A percentile compares a stretch with the other conserved stretches of the same genome.
phyloP scores from a whole-genome alignment of 2,113 vertebrate species.

The Todiramphus chloris region DNA sequence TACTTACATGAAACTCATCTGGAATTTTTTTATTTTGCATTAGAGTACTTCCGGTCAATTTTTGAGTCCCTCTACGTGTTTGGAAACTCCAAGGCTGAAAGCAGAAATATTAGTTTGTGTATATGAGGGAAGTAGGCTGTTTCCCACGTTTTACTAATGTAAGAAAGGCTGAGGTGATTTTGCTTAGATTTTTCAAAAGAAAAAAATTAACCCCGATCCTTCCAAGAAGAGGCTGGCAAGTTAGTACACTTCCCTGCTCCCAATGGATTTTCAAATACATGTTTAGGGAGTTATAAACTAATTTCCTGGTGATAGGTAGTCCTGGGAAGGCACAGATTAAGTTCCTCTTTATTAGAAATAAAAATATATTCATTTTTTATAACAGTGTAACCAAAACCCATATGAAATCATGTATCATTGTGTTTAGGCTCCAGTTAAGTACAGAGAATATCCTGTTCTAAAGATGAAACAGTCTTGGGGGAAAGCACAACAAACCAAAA shows the following conservation, averaged over 20 bases:
- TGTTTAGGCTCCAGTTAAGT: background rate
- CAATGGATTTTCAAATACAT: background rate
- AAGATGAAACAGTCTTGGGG: background rate
- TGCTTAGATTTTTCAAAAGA: background rate
- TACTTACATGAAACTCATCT: background rate
- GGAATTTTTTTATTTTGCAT: background rate
- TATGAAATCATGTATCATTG: background rate
- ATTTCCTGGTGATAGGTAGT: background rate
- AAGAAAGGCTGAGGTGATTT: background rate
- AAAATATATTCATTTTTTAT: background rate
- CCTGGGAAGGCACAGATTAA: background rate
- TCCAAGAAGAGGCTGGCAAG: background rate
- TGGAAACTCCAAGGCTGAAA: background rate
- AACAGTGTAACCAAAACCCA: background rate
- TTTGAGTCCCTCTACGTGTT: background rate
- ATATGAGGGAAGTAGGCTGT: background rate
- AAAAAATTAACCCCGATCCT: accelerated
- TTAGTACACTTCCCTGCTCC: background rate
- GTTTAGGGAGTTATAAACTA: background rate
- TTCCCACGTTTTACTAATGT: background rate
- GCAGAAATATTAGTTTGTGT: background rate
- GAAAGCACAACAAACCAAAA: background rate
- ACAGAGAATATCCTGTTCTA: background rate
- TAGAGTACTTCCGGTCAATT: background rate
- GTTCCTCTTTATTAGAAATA: background rate